These are phyloP conservation scores for Spodoptera exigua DNA, from an alignment of 2,888 invertebrate species.

Conservation along the genomic window DNA sequence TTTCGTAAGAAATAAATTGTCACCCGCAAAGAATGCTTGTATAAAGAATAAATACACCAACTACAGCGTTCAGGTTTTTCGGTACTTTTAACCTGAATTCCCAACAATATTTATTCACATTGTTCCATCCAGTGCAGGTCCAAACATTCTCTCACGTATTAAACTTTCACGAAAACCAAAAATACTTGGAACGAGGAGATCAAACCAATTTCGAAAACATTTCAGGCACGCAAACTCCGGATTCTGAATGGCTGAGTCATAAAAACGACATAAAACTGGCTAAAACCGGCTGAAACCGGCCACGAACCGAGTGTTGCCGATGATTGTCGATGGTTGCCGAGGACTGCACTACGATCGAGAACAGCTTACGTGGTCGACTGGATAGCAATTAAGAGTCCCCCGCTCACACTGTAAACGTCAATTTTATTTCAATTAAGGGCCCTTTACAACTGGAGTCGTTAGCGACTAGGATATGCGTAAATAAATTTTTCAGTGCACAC, in stretches of 20 bases:
- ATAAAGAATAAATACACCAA: slow-evolving; percentile 25
- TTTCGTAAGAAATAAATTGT: slow-evolving; percentile 4
- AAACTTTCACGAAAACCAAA: slow-evolving; percentile 58
- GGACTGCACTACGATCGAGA: slow-evolving; percentile 54
- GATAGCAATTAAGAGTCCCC: slow-evolving; percentile 70
- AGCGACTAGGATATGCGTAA: slow-evolving; percentile 60
- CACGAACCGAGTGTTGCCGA: slow-evolving; percentile 46
- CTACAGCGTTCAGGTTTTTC: slow-evolving; percentile 28
- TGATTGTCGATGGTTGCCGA: slow-evolving; percentile 46
- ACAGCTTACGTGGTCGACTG: slow-evolving; percentile 69
- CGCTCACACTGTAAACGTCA: slow-evolving; percentile 68
- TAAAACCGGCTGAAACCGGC: slow-evolving; percentile 51
- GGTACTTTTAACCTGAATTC: slow-evolving; percentile 34
- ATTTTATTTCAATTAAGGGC: slow-evolving; percentile 76
- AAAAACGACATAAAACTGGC: slow-evolving; percentile 64
- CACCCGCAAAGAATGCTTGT: slow-evolving; percentile 14
- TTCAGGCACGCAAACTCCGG: slow-evolving; percentile 58
- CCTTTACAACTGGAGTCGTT: slow-evolving; percentile 66
- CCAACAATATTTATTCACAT: slow-evolving; percentile 29
- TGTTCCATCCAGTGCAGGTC: slow-evolving; percentile 28
- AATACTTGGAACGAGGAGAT: slow-evolving; percentile 50
- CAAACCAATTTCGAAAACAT: slow-evolving; percentile 60
- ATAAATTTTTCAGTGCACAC: slow-evolving; percentile 52
- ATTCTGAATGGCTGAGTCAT: slow-evolving; percentile 55
- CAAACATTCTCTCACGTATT: slow-evolving; percentile 53